Percentiles rank a stretch among this genome's conserved stretches.
Evolutionary conservation across 2,113 vertebrate species (phyloP).

Genomic region (Cyanocitta stelleri): DNA sequence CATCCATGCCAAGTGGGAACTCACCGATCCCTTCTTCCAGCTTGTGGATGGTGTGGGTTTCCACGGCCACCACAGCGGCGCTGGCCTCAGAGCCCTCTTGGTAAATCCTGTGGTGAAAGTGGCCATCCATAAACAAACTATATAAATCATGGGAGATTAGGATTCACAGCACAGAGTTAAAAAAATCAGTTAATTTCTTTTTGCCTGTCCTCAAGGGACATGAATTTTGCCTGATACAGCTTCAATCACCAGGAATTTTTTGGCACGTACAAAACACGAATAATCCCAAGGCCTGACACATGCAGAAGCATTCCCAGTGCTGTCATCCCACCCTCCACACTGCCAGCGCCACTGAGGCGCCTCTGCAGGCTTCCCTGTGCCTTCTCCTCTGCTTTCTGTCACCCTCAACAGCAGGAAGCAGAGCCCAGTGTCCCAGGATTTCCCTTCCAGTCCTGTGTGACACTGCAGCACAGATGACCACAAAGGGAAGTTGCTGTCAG

Average conservation of each 20-base stretch:
- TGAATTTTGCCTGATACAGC: background rate
- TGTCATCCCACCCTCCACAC: background rate
- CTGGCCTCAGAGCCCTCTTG: conserved; percentile 77
- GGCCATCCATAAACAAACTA: conserved; percentile 38
- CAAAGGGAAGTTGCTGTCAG: background rate
- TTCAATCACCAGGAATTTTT: background rate
- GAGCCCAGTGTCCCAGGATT: background rate
- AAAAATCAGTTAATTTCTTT: background rate
- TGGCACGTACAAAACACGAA: background rate
- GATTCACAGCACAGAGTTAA: background rate
- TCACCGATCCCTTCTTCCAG: conserved; percentile 80
- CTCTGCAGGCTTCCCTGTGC: background rate
- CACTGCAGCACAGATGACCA: background rate
- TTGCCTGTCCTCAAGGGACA: background rate
- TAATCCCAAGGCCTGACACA: background rate
- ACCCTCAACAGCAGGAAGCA: background rate
- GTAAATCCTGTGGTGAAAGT: conserved; percentile 80
- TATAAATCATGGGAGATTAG: background rate
- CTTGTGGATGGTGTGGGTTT: conserved; percentile 83
- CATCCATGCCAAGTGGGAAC: background rate
- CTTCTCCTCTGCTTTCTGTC: background rate
- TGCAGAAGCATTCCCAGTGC: background rate
- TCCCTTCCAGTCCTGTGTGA: background rate
- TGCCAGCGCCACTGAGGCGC: background rate
- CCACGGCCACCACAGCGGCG: conserved; percentile 82